A percentile compares a stretch with the other conserved stretches of the same genome.
Evolutionary conservation across 2,888 invertebrate genomes (phyloP).

Genomic region (Lochmaea crataegi): DNA sequence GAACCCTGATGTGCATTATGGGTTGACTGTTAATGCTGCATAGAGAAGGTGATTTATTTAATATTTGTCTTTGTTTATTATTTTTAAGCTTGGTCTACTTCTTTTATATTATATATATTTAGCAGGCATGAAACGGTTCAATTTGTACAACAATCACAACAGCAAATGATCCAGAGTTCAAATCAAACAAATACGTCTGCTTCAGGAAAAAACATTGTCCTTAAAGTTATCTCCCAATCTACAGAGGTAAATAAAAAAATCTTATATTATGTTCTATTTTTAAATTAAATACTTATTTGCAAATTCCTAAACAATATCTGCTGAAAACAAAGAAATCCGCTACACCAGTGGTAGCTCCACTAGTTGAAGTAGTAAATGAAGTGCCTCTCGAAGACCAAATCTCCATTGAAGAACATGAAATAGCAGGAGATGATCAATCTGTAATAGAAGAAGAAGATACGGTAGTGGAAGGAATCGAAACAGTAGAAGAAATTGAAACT

Average conservation of each 20-base stretch:
- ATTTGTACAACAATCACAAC: conserved; percentile 42
- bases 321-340: conserved; percentile 52
- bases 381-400: conserved; percentile 41
- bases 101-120: background rate
- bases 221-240: conserved; percentile 62
- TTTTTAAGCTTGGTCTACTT: background rate
- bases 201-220: conserved; percentile 63
- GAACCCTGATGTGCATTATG: conserved; percentile 65
- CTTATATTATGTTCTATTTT: background rate
- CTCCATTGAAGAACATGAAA: conserved; percentile 47
- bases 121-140: conserved; percentile 47
- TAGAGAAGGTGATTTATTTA: conserved; percentile 55
- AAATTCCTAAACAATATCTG: conserved; percentile 56
- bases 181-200: conserved; percentile 44
- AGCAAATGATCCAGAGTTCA: conserved; percentile 44
- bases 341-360: conserved; percentile 36
- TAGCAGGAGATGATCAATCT: conserved; percentile 27
- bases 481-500: conserved; percentile 37
- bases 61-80: background rate
- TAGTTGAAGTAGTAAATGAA: conserved; percentile 38
- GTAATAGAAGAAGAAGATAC: conserved; percentile 20
- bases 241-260: conserved; percentile 48
- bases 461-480: conserved; percentile 22
- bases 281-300: conserved; percentile 31
- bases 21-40: conserved; percentile 61